phyloP scores from a whole-genome alignment of 2,888 invertebrate species.

The Melanargia galathea region DNA sequence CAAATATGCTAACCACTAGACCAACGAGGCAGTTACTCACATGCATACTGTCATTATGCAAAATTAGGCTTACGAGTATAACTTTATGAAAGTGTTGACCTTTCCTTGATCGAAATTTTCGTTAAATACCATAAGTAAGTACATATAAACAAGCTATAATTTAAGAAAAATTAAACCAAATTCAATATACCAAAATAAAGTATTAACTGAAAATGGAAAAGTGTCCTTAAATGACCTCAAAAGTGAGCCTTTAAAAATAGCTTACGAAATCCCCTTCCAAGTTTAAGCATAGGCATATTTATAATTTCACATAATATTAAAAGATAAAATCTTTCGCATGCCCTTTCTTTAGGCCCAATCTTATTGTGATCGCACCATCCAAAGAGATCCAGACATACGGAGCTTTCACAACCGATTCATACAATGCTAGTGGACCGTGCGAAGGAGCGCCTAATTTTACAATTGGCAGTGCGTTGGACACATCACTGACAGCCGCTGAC shows the following conservation, averaged over 20 bases:
- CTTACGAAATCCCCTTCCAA: not conserved
- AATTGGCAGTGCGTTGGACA: constrained; percentile 34
- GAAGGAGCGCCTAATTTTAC: constrained; percentile 23
- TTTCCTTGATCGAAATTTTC: no score
- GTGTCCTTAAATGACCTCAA: no score
- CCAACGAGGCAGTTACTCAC: no score
- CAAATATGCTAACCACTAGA: no score
- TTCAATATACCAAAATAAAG: no score
- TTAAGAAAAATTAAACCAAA: no score
- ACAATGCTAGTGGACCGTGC: not conserved
- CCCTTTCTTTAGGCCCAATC: constrained; percentile 7
- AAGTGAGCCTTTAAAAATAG: not conserved
- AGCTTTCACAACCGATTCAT: constrained; percentile 1
- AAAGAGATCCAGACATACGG: not conserved
- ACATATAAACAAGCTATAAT: no score
- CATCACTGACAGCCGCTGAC: constrained; percentile 19
- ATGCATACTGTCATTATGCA: no score
- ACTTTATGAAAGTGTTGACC: no score
- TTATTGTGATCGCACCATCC: not conserved
- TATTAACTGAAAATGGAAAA: no score
- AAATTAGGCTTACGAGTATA: no score
- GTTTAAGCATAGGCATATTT: not conserved
- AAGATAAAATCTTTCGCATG: not conserved
- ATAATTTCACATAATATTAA: not conserved
- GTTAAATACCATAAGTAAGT: no score